Percentiles rank a stretch among this genome's conserved stretches.
These are phyloP conservation scores for Pygoscelis antarcticus DNA, from an alignment of 2,113 vertebrate genomes.

Conservation along the genomic window DNA sequence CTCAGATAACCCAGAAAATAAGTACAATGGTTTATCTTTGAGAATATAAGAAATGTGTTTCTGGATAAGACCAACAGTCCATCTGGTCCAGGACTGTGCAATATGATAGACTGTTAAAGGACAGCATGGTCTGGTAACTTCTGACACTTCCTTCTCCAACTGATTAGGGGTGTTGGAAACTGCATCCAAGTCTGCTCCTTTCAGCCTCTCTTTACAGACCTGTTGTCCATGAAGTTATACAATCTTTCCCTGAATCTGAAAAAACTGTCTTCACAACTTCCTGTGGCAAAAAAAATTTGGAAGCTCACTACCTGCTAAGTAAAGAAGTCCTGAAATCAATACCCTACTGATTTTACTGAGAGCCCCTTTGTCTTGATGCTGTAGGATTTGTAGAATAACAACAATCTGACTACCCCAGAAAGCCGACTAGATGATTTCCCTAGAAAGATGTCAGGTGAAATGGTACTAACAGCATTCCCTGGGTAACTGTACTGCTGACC, in stretches of 20 bases:
- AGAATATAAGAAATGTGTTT: background rate
- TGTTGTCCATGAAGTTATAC: background rate
- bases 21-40: background rate
- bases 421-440: background rate
- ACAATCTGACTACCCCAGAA: background rate
- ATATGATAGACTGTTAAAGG: background rate
- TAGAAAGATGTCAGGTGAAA: background rate
- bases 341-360: background rate
- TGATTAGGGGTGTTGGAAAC: background rate
- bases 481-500: background rate
- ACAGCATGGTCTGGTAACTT: background rate
- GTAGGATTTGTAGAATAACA: background rate
- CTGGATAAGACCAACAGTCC: background rate
- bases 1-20: background rate
- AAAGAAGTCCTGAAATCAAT: background rate
- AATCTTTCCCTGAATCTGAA: background rate
- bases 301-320: background rate
- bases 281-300: background rate
- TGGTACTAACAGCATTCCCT: background rate
- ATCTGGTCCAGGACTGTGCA: background rate
- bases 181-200: background rate
- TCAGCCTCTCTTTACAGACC: background rate
- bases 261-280: background rate
- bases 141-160: background rate
- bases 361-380: background rate